Evolutionary conservation across 2,113 vertebrate species (phyloP).

Genomic region (Corythoichthys intestinalis): DNA sequence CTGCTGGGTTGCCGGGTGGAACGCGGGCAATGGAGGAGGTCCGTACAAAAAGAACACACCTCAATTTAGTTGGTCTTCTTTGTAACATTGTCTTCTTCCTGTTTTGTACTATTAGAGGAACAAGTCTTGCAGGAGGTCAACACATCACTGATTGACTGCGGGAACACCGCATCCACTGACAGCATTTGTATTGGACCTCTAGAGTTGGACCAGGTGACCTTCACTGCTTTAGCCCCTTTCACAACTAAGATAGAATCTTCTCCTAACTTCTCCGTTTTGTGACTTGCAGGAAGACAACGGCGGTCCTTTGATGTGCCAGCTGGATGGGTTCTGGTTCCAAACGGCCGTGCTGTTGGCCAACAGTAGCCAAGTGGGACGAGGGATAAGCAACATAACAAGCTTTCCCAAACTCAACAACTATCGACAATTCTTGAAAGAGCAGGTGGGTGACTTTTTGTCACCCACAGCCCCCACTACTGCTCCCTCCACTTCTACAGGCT

Average conservation of each 20-base stretch:
- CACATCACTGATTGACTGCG: slow-evolving; percentile 31
- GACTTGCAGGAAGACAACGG: slow-evolving; percentile 45
- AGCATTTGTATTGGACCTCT: slow-evolving; percentile 42
- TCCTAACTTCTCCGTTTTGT: background rate
- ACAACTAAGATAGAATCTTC: background rate
- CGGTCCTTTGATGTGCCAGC: slow-evolving; percentile 51
- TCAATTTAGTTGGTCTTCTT: too few relatives aligned
- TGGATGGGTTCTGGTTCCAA: slow-evolving; percentile 44
- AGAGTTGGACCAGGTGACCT: slow-evolving; percentile 39
- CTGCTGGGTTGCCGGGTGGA: slow-evolving; percentile 79
- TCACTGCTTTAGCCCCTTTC: background rate
- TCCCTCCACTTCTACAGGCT: too few relatives aligned
- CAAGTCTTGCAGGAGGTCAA: slow-evolving; percentile 49
- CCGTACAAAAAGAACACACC: slow-evolving; percentile 9
- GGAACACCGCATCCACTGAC: background rate
- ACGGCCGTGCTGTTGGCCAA: slow-evolving; percentile 22
- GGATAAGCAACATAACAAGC: rapidly evolving
- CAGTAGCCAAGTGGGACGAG: background rate
- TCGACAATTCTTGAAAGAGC: rapidly evolving
- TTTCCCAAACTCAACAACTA: background rate
- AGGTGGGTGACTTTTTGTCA: slow-evolving; percentile 27
- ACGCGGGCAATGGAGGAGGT: slow-evolving; percentile 41
- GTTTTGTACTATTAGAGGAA: slow-evolving; percentile 22
- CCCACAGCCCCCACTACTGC: background rate
- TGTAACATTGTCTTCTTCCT: background rate